Evolutionary conservation across 2,113 vertebrate genomes (phyloP).

Genomic region (Gracilinanus agilis): DNA sequence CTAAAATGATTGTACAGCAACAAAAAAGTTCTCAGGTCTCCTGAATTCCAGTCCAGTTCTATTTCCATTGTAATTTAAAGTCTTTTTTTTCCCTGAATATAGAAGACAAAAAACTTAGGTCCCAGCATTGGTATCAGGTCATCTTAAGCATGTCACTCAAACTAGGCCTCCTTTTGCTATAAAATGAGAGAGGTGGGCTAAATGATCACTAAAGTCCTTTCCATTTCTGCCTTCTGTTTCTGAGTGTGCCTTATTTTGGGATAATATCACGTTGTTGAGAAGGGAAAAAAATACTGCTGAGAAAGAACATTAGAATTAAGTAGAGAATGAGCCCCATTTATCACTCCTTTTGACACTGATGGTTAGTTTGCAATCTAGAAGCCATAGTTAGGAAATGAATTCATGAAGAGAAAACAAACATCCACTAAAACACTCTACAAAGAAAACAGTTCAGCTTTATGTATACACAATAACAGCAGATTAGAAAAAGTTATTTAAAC

Average conservation of each 20-base stretch:
- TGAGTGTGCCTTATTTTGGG: constrained; percentile 28
- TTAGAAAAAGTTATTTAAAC: constrained; percentile 64
- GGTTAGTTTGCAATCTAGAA: constrained; percentile 63
- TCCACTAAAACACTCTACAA: constrained; percentile 37
- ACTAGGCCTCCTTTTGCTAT: constrained; percentile 32
- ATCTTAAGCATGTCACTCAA: constrained; percentile 4
- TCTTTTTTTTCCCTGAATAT: background rate
- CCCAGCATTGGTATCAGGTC: background rate
- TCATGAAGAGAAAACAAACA: constrained; percentile 57
- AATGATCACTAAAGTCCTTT: constrained; percentile 28
- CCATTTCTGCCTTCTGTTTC: constrained; percentile 32
- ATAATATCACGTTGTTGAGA: background rate
- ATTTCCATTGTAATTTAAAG: background rate
- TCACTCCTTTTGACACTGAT: constrained; percentile 66
- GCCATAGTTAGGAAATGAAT: constrained; percentile 59
- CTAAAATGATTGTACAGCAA: no score
- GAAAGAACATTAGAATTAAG: constrained; percentile 56
- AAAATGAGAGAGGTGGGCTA: constrained; percentile 49
- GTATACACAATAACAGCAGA: constrained; percentile 24
- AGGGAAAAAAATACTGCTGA: constrained; percentile 40
- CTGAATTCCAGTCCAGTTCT: background rate
- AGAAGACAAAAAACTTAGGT: background rate
- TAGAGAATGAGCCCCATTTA: constrained; percentile 59
- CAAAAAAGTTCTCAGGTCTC: background rate
- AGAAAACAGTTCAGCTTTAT: constrained; percentile 56